Evolutionary conservation across 1,140 invertebrate species (phyloP).

Genomic region (Oncopodura yosiiana): DNA sequence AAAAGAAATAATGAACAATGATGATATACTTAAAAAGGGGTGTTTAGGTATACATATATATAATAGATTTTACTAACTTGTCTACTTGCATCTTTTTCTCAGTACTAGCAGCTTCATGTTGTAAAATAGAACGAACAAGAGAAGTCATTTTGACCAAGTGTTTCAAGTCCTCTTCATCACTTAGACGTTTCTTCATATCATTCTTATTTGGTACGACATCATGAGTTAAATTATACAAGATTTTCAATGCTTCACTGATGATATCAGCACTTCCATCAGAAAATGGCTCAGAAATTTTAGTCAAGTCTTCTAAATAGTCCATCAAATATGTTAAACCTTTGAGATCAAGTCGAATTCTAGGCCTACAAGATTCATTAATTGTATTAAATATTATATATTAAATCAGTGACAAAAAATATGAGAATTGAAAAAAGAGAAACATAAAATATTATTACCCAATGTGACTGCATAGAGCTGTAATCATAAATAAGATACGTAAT

Average conservation of each 20-base stretch:
- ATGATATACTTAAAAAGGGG: neutral
- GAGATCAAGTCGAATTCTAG: constrained; percentile 60
- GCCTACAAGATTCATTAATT: constrained; percentile 41
- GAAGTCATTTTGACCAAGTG: constrained; percentile 48
- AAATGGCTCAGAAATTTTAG: constrained; percentile 43
- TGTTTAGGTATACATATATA: neutral
- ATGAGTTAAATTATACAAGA: constrained; percentile 71
- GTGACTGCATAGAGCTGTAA: constrained; percentile 66
- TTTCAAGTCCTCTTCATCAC: constrained; percentile 56
- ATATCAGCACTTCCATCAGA: constrained; percentile 47
- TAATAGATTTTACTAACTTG: constrained; percentile 49
- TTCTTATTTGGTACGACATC: constrained; percentile 45
- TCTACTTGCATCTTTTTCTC: constrained; percentile 59
- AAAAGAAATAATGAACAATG: constrained; percentile 11
- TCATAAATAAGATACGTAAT: constrained; percentile 75
- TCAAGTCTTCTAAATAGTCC: constrained; percentile 64
- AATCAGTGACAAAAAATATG: neutral
- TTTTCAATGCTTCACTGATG: constrained; percentile 74
- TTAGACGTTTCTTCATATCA: constrained; percentile 37
- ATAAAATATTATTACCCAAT: constrained; percentile 42
- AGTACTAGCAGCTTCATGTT: constrained; percentile 49
- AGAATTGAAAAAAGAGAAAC: neutral
- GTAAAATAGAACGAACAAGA: constrained; percentile 45
- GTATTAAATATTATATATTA: neutral
- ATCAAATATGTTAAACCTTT: constrained; percentile 71